Evolutionary conservation across 2,888 invertebrate genomes (phyloP).

Genomic region (Drosophila affinis): DNA sequence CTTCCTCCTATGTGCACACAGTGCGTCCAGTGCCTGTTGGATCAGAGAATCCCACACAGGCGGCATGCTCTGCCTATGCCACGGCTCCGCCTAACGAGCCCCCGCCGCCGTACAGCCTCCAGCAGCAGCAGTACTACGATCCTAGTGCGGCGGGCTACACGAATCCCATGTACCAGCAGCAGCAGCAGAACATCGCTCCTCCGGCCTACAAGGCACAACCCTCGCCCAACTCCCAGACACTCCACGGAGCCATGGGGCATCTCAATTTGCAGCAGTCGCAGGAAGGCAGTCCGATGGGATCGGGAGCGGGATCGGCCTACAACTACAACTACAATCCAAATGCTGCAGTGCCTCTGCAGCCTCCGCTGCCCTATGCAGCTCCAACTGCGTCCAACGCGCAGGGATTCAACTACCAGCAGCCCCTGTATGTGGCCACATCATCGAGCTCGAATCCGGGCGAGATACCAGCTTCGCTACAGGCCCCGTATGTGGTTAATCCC

Average conservation of each 20-base stretch:
- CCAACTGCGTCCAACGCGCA: conserved; percentile 19
- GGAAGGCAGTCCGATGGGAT: conserved; percentile 17
- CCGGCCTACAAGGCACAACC: conserved; percentile 81
- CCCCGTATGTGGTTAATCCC: conserved; percentile 51
- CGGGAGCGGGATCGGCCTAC: conserved; percentile 21
- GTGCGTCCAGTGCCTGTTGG: conserved; percentile 89
- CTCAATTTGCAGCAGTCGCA: conserved; percentile 57
- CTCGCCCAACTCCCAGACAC: conserved; percentile 75
- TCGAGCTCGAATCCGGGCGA: conserved; percentile 21
- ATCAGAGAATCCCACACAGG: conserved; percentile 85
- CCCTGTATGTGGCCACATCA: conserved; percentile 75
- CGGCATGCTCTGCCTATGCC: conserved; percentile 75
- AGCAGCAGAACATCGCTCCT: conserved; percentile 80
- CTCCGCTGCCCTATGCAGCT: conserved; percentile 19
- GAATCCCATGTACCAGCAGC: conserved; percentile 82
- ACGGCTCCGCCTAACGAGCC: conserved; percentile 80
- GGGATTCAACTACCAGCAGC: conserved; percentile 57
- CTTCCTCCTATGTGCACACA: conserved; percentile 84
- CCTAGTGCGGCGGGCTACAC: conserved; percentile 78
- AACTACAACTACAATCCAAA: conserved; percentile 50
- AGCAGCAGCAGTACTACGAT: conserved; percentile 80
- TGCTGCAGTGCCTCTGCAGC: conserved; percentile 13
- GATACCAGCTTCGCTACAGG: conserved; percentile 38
- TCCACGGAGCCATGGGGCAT: conserved; percentile 71
- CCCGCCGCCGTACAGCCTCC: conserved; percentile 81